Conservation (phyloP, 2,113 vertebrate species). For the Ammodytes marinus region DNA sequence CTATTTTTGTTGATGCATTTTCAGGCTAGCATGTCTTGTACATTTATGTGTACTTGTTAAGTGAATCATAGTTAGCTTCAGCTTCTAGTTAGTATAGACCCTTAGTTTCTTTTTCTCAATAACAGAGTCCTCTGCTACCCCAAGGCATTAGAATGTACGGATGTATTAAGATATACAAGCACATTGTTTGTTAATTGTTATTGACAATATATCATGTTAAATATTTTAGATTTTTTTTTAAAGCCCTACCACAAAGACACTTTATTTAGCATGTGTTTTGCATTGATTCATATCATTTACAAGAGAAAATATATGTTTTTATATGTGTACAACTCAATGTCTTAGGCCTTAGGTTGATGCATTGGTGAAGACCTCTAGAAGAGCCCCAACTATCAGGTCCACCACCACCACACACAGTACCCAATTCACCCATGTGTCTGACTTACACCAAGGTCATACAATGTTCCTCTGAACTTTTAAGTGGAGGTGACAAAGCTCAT, state of each 20-base stretch:
- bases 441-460: constrained; percentile 31
- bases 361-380: constrained; percentile 16
- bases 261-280: background rate
- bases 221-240: background rate
- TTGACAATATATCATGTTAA: background rate
- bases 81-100: no score
- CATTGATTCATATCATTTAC: background rate
- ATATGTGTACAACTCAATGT: background rate
- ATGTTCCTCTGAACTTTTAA: constrained; percentile 57
- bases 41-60: no score
- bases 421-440: constrained; percentile 36
- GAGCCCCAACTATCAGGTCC: constrained; percentile 11
- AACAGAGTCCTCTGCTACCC: no score
- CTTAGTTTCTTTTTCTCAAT: no score
- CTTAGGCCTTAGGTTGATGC: background rate
- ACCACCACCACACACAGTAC: constrained; percentile 3
- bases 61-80: no score
- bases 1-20: no score
- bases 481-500: constrained; percentile 57
- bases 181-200: background rate
- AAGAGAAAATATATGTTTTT: background rate
- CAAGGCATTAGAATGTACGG: background rate
- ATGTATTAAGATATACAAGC: background rate
- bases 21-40: no score
- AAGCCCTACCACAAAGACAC: background rate